A percentile compares a stretch with the other conserved stretches of the same genome.
Conservation (phyloP, 1,140 invertebrate species). For the Meloidogyne exigua region DNA sequence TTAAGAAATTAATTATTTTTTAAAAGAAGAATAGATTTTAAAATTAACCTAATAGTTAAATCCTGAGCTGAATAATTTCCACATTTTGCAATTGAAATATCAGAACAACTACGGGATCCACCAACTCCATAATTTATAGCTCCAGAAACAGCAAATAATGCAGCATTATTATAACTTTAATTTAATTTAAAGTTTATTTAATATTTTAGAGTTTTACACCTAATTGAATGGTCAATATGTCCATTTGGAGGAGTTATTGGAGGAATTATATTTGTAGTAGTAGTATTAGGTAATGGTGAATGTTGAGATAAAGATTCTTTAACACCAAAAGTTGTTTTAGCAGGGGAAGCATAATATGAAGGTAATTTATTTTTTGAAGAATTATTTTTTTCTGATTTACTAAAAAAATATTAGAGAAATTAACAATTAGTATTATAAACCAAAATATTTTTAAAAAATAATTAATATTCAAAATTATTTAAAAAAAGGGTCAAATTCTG, state of each 20-base stretch:
- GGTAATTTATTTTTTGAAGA: slow-evolving; percentile 13
- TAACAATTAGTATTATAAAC: too few species aligned
- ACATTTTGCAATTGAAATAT: slow-evolving; percentile 46
- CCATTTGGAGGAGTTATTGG: slow-evolving; percentile 48
- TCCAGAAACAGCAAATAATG: slow-evolving; percentile 54
- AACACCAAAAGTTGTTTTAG: slow-evolving; percentile 22
- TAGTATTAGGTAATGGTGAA: slow-evolving; percentile 14
- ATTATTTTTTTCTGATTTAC: slow-evolving; percentile 2
- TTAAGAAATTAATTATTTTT: too few species aligned
- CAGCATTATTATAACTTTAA: slow-evolving; percentile 58
- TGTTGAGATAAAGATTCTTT: slow-evolving; percentile 14
- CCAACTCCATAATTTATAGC: slow-evolving; percentile 31
- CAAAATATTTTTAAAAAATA: too few species aligned
- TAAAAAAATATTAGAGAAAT: slow-evolving; percentile 1
- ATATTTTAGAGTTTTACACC: too few species aligned
- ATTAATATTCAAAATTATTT: too few species aligned
- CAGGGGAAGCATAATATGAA: not conserved
- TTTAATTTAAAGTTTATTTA: not conserved
- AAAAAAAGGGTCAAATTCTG: too few species aligned
- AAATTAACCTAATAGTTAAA: slow-evolving; percentile 20
- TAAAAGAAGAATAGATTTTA: too few species aligned
- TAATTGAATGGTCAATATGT: slow-evolving; percentile 55
- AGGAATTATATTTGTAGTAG: too few species aligned
- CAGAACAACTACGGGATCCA: slow-evolving; percentile 48
- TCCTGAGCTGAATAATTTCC: slow-evolving; percentile 31